A percentile compares a stretch with the other conserved stretches of the same genome.
Conservation (phyloP, 2,797 vertebrate genomes). For the Prunella strophiata region DNA sequence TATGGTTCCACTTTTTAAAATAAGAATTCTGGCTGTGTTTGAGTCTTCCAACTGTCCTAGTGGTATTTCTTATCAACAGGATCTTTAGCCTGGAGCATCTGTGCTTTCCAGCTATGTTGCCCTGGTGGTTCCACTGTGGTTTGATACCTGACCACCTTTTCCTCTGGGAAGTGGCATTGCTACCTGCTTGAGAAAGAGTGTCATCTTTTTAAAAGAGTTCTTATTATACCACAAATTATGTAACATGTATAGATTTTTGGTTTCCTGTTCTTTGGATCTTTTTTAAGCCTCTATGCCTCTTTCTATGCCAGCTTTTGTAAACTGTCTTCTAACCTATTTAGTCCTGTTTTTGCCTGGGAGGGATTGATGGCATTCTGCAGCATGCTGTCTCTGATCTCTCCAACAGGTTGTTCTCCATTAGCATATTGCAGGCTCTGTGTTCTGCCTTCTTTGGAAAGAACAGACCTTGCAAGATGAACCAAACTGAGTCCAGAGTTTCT, state of each 20-base stretch:
- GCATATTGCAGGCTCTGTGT: not conserved
- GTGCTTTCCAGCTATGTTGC: not conserved
- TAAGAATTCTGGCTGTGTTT: not conserved
- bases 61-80: not conserved
- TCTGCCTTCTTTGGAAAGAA: not conserved
- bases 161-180: not conserved
- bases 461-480: not conserved
- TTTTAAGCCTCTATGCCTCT: not conserved
- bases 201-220: not conserved
- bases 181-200: not conserved
- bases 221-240: not conserved
- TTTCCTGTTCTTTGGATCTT: not conserved
- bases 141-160: not conserved
- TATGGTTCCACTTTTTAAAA: not conserved
- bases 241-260: not conserved
- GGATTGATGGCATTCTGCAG: not conserved
- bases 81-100: not conserved
- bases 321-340: conserved; percentile 19
- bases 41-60: not conserved
- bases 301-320: conserved; percentile 1
- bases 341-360: conserved; percentile 17
- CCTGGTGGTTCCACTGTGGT: not conserved
- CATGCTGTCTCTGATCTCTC: not conserved
- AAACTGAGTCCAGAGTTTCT: not conserved
- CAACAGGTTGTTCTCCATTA: not conserved